phyloP scores from a whole-genome alignment of 1,140 invertebrate species.

The Drosophila eugracilis region DNA sequence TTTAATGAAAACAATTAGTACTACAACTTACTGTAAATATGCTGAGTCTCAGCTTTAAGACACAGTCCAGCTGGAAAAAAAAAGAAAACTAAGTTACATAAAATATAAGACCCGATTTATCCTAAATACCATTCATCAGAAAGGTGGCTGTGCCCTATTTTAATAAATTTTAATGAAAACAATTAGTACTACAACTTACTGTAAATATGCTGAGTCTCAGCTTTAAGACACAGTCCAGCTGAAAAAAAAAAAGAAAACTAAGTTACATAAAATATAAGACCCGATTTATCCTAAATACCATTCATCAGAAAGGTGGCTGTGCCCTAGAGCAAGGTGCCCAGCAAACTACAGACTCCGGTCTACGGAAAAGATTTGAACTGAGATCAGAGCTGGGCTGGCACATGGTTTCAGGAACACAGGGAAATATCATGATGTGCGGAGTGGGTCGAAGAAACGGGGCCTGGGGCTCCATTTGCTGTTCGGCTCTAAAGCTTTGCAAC shows the following conservation, averaged over 20 bases:
- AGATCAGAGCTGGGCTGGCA: neutral
- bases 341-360: conserved; percentile 13
- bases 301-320: neutral
- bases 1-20: neutral
- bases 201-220: conserved; percentile 11
- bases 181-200: neutral
- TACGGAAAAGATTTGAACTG: neutral
- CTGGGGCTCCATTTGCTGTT: neutral
- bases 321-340: conserved; percentile 19
- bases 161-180: neutral
- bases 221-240: conserved; percentile 11
- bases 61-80: conserved; percentile 4
- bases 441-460: neutral
- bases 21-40: conserved; percentile 9
- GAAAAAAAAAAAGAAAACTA: neutral
- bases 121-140: neutral
- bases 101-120: too few relatives aligned
- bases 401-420: conserved; percentile 6
- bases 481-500: conserved; percentile 6
- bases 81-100: neutral
- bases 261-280: neutral
- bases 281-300: conserved; percentile 6
- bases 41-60: conserved; percentile 10
- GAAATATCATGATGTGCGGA: conserved; percentile 16
- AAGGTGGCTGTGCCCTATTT: too few relatives aligned